Base-by-base conservation (phyloP, 2,888 invertebrate species). In the Drosophila koepferae region DNA sequence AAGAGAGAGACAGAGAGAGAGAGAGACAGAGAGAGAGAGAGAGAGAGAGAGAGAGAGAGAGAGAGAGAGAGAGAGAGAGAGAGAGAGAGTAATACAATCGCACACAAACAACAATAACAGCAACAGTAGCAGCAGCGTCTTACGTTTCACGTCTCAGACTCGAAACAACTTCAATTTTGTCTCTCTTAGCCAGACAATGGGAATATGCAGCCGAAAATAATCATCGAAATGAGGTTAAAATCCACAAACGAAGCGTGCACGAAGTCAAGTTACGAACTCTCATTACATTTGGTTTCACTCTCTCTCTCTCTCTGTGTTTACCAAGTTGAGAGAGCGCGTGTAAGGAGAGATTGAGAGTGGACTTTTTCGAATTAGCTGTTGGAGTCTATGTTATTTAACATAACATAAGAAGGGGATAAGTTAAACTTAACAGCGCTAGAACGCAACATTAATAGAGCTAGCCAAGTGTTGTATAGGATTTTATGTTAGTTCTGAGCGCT, bases 201-300 rank as follows among this genome's bases (percentile, higher is more conserved):
- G 38, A 63, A 55, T 49, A 49, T 62, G 58, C 72, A 75, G 28
- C 41, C 48, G 41, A 31, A 71, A 80, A 75, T 40, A 54, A 36
- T 55, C 34, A 20, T 23, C 38, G 49, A 75, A 84, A 69, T 65
- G 66, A 89, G 84, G 90, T 89, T 84, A 85, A 84, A 72, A 16
- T 84, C 90, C 84, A 84, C 84, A 86, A 12, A n/a, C 18, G 16
- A 28, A 61, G 54, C 20, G 16, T 2, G 2, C 46, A 38, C 73
- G 44, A 70, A 49, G 18, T 4, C 0, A 3, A 23, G 8, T 14
- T 0, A 6, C 1, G 14, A 10, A 7, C 60, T 12, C 23, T 20
- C 28, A 10, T 18, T 12, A 18, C 41, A 16, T 8, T 9, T 16
- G 36, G 5, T 6, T 6, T 28, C 10, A 12, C 16, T 31, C 18